phyloP scores from a whole-genome alignment of 1,140 invertebrate genomes.

The Lethocerus indicus region DNA sequence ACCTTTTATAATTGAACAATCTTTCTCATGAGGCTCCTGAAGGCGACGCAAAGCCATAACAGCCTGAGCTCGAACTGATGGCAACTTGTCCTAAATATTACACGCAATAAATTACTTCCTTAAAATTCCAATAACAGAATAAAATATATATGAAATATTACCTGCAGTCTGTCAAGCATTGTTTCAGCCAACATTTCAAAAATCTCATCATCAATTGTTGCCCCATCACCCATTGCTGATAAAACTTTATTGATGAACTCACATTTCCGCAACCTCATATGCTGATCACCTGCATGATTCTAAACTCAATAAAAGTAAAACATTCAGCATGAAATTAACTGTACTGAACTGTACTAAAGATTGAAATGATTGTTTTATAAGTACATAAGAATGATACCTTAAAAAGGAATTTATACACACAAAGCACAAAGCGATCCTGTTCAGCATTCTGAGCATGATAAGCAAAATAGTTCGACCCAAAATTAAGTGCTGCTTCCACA shows the following conservation, averaged over 20 bases:
- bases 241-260: slow-evolving; percentile 57
- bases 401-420: not conserved
- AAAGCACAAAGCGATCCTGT: not conserved
- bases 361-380: not conserved
- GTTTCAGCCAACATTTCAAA: slow-evolving; percentile 50
- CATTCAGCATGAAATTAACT: slow-evolving; percentile 1
- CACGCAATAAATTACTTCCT: not conserved
- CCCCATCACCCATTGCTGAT: slow-evolving; percentile 52
- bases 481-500: no score
- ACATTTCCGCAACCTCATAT: slow-evolving; percentile 53
- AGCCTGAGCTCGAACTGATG: slow-evolving; percentile 57
- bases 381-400: not conserved
- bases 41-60: slow-evolving; percentile 59
- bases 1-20: slow-evolving; percentile 57
- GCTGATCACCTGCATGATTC: slow-evolving; percentile 37
- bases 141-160: slow-evolving; percentile 11
- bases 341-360: not conserved
- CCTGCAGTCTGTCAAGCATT: slow-evolving; percentile 46
- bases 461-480: no score
- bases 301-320: slow-evolving; percentile 18
- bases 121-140: not conserved
- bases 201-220: slow-evolving; percentile 54
- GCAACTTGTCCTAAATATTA: slow-evolving; percentile 38
- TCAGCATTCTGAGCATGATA: not conserved
- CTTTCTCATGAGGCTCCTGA: slow-evolving; percentile 56